phyloP scores from a whole-genome alignment of 2,113 vertebrate genomes.

The Macaca nemestrina region DNA sequence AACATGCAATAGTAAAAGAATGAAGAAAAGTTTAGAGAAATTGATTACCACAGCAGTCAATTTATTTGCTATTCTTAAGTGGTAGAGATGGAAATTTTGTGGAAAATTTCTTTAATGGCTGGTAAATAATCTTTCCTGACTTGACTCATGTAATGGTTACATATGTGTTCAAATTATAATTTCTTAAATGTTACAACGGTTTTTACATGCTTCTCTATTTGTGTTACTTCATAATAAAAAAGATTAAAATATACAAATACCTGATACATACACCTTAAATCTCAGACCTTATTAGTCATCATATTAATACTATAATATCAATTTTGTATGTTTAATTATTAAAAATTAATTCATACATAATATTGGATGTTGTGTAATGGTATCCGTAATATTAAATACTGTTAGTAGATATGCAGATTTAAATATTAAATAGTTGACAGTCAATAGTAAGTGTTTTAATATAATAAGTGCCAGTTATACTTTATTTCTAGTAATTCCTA shows the following conservation, averaged over 20 bases:
- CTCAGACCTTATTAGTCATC: background rate
- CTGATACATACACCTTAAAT: background rate
- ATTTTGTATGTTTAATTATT: background rate
- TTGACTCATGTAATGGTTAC: background rate
- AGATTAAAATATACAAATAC: background rate
- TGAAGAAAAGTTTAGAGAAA: background rate
- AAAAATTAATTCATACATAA: background rate
- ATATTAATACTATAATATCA: background rate
- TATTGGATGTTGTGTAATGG: background rate
- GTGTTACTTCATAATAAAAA: background rate
- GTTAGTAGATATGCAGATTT: background rate
- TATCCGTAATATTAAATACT: background rate
- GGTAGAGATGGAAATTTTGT: background rate
- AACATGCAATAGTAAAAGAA: background rate
- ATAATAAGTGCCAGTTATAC: background rate
- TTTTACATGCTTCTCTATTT: background rate
- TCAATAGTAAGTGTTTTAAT: background rate
- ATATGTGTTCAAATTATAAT: background rate
- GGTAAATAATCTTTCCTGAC: background rate
- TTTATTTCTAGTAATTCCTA: background rate
- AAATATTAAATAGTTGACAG: background rate
- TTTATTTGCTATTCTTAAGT: background rate
- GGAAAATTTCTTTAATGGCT: background rate
- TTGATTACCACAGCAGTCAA: background rate
- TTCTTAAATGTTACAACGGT: background rate